Evolutionary conservation across 2,797 vertebrate genomes (phyloP).

Genomic region (Enteromius trimaculatus): DNA sequence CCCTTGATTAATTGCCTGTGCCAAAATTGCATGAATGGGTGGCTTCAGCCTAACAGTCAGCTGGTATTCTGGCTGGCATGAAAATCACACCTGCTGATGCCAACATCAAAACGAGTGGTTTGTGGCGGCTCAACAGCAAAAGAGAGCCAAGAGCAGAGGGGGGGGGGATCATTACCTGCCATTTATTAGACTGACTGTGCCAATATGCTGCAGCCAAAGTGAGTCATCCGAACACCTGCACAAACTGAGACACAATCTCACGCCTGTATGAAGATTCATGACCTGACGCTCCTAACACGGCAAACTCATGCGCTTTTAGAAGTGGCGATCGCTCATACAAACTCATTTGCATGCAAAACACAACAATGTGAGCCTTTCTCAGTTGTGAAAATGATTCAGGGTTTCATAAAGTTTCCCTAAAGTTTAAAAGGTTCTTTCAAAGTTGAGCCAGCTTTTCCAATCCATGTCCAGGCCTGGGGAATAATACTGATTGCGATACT

Average conservation of each 20-base stretch:
- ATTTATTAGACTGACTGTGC: conserved; percentile 37
- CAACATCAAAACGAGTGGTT: conserved; percentile 29
- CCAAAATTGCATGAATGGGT: conserved; percentile 32
- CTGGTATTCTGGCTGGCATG: conserved; percentile 38
- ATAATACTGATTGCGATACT: conserved; percentile 9
- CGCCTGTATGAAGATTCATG: conserved; percentile 5
- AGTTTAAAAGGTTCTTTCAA: conserved; percentile 25
- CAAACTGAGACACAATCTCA: neutral
- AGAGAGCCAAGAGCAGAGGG: conserved; percentile 23
- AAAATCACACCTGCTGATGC: conserved; percentile 30
- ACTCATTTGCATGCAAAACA: neutral
- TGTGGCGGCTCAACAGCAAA: conserved; percentile 16
- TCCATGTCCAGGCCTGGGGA: neutral
- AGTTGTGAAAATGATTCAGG: neutral
- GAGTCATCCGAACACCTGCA: conserved; percentile 42
- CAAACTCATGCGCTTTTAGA: neutral
- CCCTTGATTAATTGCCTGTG: conserved; percentile 28
- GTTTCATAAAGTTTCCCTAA: neutral
- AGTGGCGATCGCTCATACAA: neutral
- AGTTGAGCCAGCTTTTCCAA: conserved; percentile 4
- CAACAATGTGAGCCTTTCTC: neutral
- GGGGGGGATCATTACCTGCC: conserved; percentile 38
- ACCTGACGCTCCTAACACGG: neutral
- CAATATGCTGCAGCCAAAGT: conserved; percentile 6
- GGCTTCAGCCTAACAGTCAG: conserved; percentile 14